Evolutionary conservation across 2,888 invertebrate genomes (phyloP).

Genomic region (Sarcophaga caerulescens): DNA sequence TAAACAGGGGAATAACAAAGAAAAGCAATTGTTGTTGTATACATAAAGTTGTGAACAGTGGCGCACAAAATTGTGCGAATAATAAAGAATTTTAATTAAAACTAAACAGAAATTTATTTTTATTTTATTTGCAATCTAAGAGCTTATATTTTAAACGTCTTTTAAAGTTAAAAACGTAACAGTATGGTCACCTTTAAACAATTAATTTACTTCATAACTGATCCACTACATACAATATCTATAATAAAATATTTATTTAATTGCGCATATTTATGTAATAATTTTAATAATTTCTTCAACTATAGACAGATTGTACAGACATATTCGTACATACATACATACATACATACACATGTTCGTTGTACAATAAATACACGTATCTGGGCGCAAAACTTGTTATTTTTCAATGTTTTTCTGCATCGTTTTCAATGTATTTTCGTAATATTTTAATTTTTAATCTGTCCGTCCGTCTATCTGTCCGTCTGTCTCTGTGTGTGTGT

Average conservation of each 20-base stretch:
- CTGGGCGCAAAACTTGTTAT: neutral
- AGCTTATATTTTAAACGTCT: too few species aligned
- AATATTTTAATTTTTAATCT: slow-evolving; percentile 37
- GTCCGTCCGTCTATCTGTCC: neutral
- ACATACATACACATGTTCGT: neutral
- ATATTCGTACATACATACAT: neutral
- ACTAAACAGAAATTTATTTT: too few species aligned
- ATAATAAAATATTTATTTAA: slow-evolving; percentile 40
- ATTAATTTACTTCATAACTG: slow-evolving; percentile 21
- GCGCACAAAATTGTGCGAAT: too few species aligned
- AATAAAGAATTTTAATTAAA: too few species aligned
- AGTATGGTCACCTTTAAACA: slow-evolving; percentile 38
- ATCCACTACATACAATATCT: slow-evolving; percentile 18
- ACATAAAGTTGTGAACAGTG: too few species aligned
- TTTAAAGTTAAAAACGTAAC: too few species aligned
- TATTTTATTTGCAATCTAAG: too few species aligned
- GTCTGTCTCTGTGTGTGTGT: neutral
- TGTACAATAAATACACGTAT: neutral
- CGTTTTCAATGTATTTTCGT: neutral
- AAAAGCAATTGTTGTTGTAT: too few species aligned
- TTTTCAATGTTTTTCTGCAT: neutral
- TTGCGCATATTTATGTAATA: slow-evolving; percentile 34
- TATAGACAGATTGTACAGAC: neutral
- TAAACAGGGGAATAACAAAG: too few species aligned
- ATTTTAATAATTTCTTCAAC: slow-evolving; percentile 46